These are phyloP conservation scores for Achatina immaculata DNA, from an alignment of 1,140 invertebrate genomes.

Conservation along the genomic window DNA sequence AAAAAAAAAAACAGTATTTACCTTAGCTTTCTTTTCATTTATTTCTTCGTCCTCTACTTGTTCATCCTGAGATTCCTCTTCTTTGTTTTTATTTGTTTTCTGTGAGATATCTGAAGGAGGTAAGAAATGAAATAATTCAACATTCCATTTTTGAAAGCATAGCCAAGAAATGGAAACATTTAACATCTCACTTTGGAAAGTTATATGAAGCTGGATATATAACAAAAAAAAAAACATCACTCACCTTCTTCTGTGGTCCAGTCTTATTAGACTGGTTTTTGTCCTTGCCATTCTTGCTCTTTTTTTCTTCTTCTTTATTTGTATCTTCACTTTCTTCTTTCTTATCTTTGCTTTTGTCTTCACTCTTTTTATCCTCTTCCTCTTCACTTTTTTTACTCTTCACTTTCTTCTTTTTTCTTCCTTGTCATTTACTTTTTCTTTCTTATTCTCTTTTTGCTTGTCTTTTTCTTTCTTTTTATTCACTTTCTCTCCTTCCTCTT, in stretches of 20 bases:
- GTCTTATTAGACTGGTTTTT: neutral
- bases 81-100: slow-evolving; percentile 20
- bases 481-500: slow-evolving; percentile 16
- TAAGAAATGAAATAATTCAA: too few species aligned
- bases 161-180: too few species aligned
- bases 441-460: neutral
- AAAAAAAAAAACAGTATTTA: neutral
- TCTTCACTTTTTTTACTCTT: slow-evolving; percentile 11
- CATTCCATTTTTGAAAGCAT: too few species aligned
- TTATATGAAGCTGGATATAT: too few species aligned
- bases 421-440: neutral
- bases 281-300: neutral
- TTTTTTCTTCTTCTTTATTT: neutral
- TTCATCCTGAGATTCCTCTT: slow-evolving; percentile 9
- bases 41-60: slow-evolving; percentile 9
- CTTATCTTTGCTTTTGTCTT: slow-evolving; percentile 15
- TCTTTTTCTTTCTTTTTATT: slow-evolving; percentile 12
- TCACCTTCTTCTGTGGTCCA: neutral
- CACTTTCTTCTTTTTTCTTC: neutral
- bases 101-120: too few species aligned
- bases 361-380: neutral
- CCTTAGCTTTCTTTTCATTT: slow-evolving; percentile 19
- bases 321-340: neutral
- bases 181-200: too few species aligned
- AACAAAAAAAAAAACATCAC: neutral